A percentile compares a stretch with the other conserved stretches of the same genome.
These are phyloP conservation scores for Arvicanthis niloticus DNA, from an alignment of 2,113 vertebrate genomes.

Conservation along the genomic window DNA sequence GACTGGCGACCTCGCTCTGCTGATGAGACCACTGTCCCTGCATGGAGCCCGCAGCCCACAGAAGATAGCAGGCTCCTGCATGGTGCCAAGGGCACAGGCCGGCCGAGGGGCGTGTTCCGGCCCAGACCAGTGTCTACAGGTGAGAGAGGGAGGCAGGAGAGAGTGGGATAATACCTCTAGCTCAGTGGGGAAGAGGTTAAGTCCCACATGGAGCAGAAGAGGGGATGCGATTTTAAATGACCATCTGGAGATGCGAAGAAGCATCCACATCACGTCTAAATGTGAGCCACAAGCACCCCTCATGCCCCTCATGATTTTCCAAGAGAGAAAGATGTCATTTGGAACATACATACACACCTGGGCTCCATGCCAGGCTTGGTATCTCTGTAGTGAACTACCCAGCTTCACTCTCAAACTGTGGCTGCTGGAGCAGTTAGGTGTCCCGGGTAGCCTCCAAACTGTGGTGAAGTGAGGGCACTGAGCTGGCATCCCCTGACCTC, in stretches of 20 bases:
- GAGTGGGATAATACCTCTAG: rapidly evolving
- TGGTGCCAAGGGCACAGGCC: constrained; percentile 4
- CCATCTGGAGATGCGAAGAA: not conserved
- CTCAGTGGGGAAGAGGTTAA: not conserved
- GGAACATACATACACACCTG: rapidly evolving
- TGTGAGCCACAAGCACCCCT: not conserved
- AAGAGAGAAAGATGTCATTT: rapidly evolving
- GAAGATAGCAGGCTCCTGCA: constrained; percentile 81
- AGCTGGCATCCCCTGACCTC: not conserved
- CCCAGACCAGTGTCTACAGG: constrained; percentile 96
- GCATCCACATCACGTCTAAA: rapidly evolving
- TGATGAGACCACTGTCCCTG: constrained; percentile 90
- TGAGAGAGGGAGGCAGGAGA: constrained; percentile 74
- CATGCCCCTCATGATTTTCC: not conserved
- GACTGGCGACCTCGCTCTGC: constrained; percentile 91
- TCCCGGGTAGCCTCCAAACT: not conserved
- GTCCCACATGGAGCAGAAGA: rapidly evolving
- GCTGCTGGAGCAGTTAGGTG: too few species aligned
- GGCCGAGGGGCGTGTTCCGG: constrained; percentile 44
- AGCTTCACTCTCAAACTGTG: not conserved
- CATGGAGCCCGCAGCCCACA: constrained; percentile 82
- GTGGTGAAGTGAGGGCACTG: not conserved
- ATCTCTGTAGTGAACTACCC: rapidly evolving
- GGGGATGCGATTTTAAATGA: rapidly evolving
- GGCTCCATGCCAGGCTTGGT: rapidly evolving